Evolutionary conservation across 2,113 vertebrate species (phyloP).

Genomic region (Burhinus oedicnemus): DNA sequence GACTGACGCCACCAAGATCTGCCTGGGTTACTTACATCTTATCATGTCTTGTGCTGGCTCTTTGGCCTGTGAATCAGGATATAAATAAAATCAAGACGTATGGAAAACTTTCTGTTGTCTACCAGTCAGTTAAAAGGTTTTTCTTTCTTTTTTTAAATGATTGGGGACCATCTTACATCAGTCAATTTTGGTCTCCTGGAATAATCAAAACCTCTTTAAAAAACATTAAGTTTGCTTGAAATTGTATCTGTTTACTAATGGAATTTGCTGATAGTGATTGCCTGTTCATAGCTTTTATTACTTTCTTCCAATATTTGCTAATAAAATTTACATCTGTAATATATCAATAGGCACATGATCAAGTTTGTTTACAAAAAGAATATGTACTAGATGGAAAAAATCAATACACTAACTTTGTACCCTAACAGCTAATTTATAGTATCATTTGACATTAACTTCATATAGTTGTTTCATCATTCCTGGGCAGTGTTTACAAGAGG

Average conservation of each 20-base stretch:
- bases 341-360: slow-evolving; percentile 5
- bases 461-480: background rate
- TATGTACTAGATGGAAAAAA: background rate
- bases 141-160: background rate
- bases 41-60: background rate
- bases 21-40: background rate
- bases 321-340: slow-evolving; percentile 34
- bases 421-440: background rate
- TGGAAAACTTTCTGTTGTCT: background rate
- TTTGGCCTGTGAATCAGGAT: background rate
- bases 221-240: background rate
- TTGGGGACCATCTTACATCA: background rate
- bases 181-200: background rate
- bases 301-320: slow-evolving; percentile 25
- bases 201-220: slow-evolving; percentile 25
- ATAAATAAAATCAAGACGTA: background rate
- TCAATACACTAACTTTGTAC: background rate
- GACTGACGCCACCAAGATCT: background rate
- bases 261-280: slow-evolving; percentile 12
- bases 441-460: background rate
- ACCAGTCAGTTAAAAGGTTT: background rate
- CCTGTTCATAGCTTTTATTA: slow-evolving; percentile 1
- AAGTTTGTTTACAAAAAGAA: slow-evolving; percentile 20
- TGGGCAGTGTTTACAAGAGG: background rate
- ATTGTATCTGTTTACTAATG: slow-evolving; percentile 9